Base-by-base conservation (phyloP, 2,888 invertebrate species). In the Deilephila elpenor region DNA sequence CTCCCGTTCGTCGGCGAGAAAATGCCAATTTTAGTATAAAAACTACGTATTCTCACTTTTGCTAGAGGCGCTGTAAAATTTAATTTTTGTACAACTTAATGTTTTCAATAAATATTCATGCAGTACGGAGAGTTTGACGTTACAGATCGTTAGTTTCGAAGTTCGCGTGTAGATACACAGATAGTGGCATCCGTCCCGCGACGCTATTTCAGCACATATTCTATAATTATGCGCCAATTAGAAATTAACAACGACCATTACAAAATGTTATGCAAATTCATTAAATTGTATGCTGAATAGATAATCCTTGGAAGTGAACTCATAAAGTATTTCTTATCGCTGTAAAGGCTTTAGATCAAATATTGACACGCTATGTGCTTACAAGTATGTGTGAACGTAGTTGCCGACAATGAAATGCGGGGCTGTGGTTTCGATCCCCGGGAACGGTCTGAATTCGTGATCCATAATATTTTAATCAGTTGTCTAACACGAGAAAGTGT, bases 141-240 rank as follows among this genome's bases (percentile, higher is more conserved):
- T 25, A 51, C 67, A 67, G 67, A 51, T 67, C 67, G 67, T 62
- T 62, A 62, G 19, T 44, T 14, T 44, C 7, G 17, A 67, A 1
- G 67, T 8, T 67, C 67, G 67, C 67, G 25, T 67, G 67, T 51
- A 14, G 67, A 67, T 67, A 51, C 14, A 67, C 17, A 67, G 56
- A 56, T 56, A 56, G 56, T 67, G 11, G 25, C 20, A 51, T 61
- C 29, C 62, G 62, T 62, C 17, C 25, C 44, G 37, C 11, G 34
- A n/a, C n/a, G 37, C 62, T 1, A 67, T 67, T 51, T 25, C 67
- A 25, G 25, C 17, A 2, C 51, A 67, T 17, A 56, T n/a, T n/a
- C 19, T 61, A 25, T 67, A 51, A 67, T 67, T 25, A 67, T 17
- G 17, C 20, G 37, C 20, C 51, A 51, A 44, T 67, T 67, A 67